These are phyloP conservation scores for Trichomalopsis sarcophagae DNA, from an alignment of 1,140 invertebrate species.

Conservation along the genomic window DNA sequence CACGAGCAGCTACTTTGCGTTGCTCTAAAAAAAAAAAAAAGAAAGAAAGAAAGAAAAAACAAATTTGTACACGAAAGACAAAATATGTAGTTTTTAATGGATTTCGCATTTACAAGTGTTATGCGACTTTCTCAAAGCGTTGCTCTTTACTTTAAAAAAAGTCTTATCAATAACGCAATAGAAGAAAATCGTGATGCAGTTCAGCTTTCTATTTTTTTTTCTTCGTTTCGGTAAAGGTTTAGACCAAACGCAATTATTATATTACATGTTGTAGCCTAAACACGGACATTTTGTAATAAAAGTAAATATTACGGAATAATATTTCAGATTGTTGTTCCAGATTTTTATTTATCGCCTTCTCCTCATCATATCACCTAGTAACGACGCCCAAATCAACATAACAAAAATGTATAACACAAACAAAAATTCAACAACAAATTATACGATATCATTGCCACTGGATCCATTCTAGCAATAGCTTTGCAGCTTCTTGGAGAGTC, in stretches of 20 bases:
- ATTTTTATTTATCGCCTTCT: conserved; percentile 10
- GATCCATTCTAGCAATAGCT: conserved; percentile 20
- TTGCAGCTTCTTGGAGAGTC: conserved; percentile 74
- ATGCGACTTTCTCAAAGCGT: conserved; percentile 63
- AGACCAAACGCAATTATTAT: conserved; percentile 75
- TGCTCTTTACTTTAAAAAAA: conserved; percentile 43
- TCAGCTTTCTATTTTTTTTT: conserved; percentile 63
- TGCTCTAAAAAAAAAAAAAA: neutral
- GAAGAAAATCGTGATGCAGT: conserved; percentile 67
- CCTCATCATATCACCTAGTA: neutral
- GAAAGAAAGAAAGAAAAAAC: neutral
- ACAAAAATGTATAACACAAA: no score
- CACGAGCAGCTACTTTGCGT: neutral
- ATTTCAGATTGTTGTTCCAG: conserved; percentile 37
- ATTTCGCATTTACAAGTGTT: conserved; percentile 56
- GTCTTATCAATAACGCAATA: conserved; percentile 58
- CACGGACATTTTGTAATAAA: conserved; percentile 74
- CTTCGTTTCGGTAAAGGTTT: conserved; percentile 71
- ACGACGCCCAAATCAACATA: neutral
- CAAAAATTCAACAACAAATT: neutral
- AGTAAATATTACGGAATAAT: conserved; percentile 72
- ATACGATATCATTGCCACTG: neutral
- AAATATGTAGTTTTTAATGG: conserved; percentile 28
- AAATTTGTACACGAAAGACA: neutral
- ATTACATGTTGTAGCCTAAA: conserved; percentile 75